These are phyloP conservation scores for Lepilemur ruficaudatus DNA, from an alignment of 2,797 vertebrate species.

Conservation along the genomic window DNA sequence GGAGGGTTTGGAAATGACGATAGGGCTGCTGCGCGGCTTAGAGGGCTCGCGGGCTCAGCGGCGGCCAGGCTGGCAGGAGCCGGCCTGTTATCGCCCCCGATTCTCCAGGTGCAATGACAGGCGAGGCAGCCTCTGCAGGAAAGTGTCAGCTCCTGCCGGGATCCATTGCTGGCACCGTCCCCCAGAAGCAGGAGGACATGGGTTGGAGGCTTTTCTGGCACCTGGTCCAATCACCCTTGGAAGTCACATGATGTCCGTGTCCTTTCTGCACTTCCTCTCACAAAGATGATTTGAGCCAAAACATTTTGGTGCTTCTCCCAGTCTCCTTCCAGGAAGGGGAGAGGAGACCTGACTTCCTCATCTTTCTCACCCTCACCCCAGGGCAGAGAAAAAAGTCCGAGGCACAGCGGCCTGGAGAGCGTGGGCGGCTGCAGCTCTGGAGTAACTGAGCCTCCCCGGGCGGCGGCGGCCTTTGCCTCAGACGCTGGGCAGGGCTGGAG, in stretches of 20 bases:
- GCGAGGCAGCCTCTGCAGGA: neutral
- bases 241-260: too few relatives aligned
- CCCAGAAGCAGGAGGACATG: neutral
- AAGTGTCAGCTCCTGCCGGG: neutral
- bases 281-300: neutral
- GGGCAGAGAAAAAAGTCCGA: neutral
- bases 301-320: accelerated
- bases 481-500: too few relatives aligned
- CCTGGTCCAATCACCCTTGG: too few relatives aligned
- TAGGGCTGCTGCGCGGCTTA: neutral
- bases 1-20: neutral
- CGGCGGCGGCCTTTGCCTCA: neutral
- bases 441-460: neutral
- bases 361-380: accelerated
- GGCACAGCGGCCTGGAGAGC: neutral
- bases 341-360: accelerated
- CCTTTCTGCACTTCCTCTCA: neutral
- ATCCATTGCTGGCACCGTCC: accelerated
- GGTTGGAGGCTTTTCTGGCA: too few relatives aligned
- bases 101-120: neutral
- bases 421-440: neutral
- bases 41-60: accelerated
- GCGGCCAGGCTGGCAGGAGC: neutral
- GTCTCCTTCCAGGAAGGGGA: neutral
- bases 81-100: accelerated